These are phyloP conservation scores for Scaptodrosophila latifasciaeformis DNA, from an alignment of 2,888 invertebrate species.

Conservation along the genomic window DNA sequence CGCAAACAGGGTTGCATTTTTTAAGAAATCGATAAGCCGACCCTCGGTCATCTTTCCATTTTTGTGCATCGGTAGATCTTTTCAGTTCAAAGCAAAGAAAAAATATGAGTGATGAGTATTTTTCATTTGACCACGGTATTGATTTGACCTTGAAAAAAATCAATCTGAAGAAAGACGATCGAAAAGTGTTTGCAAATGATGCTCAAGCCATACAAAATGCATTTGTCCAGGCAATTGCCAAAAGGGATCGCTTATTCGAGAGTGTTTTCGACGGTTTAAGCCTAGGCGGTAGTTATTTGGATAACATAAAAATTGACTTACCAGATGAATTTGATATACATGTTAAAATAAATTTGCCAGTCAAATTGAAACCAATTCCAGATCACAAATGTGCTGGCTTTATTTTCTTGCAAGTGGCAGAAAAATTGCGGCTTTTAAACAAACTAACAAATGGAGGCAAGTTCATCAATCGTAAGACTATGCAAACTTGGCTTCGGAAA, in stretches of 20 bases:
- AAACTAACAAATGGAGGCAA: background rate
- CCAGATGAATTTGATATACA: slow-evolving; percentile 63
- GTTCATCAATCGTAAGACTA: slow-evolving; percentile 35
- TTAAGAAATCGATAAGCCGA: too few species aligned
- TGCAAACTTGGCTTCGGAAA: slow-evolving; percentile 54
- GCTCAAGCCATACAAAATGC: slow-evolving; percentile 34
- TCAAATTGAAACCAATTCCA: slow-evolving; percentile 8
- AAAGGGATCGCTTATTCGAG: slow-evolving; percentile 23
- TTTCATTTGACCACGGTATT: slow-evolving; percentile 25
- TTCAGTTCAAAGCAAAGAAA: too few species aligned
- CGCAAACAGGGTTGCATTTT: too few species aligned
- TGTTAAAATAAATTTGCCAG: slow-evolving; percentile 33
- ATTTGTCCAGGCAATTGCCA: slow-evolving; percentile 26
- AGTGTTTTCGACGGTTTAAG: slow-evolving; percentile 27
- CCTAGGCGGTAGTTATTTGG: slow-evolving; percentile 46
- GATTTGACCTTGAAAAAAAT: slow-evolving; percentile 23
- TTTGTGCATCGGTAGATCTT: too few species aligned
- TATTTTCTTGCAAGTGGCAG: slow-evolving; percentile 13
- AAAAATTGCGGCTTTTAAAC: too few species aligned
- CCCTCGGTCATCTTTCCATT: too few species aligned
- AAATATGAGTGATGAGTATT: slow-evolving; percentile 8
- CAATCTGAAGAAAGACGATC: slow-evolving; percentile 14
- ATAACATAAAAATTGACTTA: slow-evolving; percentile 37
- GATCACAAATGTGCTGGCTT: slow-evolving; percentile 12
- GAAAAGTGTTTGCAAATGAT: slow-evolving; percentile 20